Base-by-base conservation (phyloP, 2,888 invertebrate genomes). In the Hemithea aestivaria region DNA sequence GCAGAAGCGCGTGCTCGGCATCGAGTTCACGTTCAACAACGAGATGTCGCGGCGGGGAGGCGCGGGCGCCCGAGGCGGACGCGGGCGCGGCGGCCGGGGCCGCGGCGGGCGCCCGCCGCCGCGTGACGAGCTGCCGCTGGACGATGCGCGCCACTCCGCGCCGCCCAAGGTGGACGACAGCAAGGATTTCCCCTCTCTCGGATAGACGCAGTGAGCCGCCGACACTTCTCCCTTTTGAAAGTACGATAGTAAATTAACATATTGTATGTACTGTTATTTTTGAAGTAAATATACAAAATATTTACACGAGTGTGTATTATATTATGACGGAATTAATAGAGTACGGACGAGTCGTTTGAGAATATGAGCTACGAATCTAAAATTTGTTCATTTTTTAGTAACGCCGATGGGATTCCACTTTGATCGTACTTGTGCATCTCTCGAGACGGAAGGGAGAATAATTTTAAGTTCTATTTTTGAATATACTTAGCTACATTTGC, bases 91-190 rank as follows among this genome's bases (percentile, higher is more conserved):
- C 1, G 85, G 88, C 24, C 84, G 88, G 2, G 85, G 90, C 41
- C 66, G 87, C 40, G 63, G 75, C 10, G 73, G 41, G 1, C 48
- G 74, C 38, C 68, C 67, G 22, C 69, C 72, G 31, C 76, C 74
- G 53, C 79, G 76, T 31, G 83, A 75, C 52, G 77, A 72, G 51
- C 54, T 64, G 27, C 62, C 58, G 40, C 65, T 63, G 1, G 82
- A 80, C 63, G 84, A 82, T 16, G 71, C 82, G 82, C 55, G 77
- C 45, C 62, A 61, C 47, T 73, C 63, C 20, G 73, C 87, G 45
- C 92, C 93, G 56, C 96, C 97, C 10, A 96, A 96, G 82, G 96
- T 98, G 53, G 96, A 97, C 76, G 97, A 97, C 87, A 96, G 96
- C 89, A 93, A 94, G 81, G 97, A 97, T 87, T 97, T 98, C 88